These are phyloP conservation scores for Protobothrops mucrosquamatus DNA, from an alignment of 2,113 vertebrate species.

Conservation along the genomic window DNA sequence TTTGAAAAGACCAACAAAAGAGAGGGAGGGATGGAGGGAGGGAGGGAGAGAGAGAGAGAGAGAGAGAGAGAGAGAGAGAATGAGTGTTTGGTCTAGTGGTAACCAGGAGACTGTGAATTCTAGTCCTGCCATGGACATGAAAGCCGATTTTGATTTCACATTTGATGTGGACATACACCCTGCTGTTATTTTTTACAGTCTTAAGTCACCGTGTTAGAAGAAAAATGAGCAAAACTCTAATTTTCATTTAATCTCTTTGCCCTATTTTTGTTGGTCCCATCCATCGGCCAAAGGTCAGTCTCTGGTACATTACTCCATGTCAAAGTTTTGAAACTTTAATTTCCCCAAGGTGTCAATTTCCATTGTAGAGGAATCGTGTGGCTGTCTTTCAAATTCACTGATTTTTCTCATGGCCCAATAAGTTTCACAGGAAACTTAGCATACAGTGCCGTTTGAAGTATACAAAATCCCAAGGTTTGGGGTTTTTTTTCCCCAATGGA, in stretches of 20 bases:
- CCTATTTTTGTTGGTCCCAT: not conserved
- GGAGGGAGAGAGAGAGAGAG: too few relatives aligned
- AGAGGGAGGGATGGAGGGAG: too few relatives aligned
- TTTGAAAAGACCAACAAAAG: too few relatives aligned
- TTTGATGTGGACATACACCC: not conserved
- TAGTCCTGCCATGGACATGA: not conserved
- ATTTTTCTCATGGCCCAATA: not conserved
- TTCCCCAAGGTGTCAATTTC: not conserved
- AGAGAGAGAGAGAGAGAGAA: not conserved
- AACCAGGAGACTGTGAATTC: not conserved
- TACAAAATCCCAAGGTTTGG: constrained; percentile 27
- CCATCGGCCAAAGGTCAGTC: not conserved
- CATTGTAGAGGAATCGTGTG: not conserved
- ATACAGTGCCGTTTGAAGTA: constrained; percentile 17
- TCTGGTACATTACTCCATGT: not conserved
- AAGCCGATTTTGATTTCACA: not conserved
- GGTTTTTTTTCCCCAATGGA: constrained; percentile 31
- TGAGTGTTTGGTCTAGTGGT: not conserved
- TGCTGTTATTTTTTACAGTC: not conserved
- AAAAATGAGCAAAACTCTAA: not conserved
- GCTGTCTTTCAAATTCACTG: not conserved
- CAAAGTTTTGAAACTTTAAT: not conserved
- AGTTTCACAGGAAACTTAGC: not conserved
- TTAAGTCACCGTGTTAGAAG: not conserved
- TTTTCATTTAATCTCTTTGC: not conserved